Percentiles rank a stretch among this genome's conserved stretches.
Conservation (phyloP, 2,797 vertebrate genomes). For the Malurus splendens region DNA sequence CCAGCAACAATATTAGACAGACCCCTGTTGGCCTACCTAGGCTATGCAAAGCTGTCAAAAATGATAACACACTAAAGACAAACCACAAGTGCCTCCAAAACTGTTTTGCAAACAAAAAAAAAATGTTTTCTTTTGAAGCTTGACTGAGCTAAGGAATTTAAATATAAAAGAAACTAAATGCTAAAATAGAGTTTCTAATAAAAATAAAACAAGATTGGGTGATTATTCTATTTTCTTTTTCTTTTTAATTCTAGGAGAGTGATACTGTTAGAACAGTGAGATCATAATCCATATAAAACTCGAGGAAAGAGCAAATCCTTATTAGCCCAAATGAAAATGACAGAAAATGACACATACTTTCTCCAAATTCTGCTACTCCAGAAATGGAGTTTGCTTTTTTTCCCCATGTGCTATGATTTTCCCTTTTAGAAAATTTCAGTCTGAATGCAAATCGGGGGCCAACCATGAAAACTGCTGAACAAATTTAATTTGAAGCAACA, state of each 20-base stretch:
- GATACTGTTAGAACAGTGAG: slow-evolving; percentile 5
- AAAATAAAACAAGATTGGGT: slow-evolving; percentile 29
- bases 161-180: slow-evolving; percentile 64
- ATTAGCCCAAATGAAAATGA: slow-evolving; percentile 34
- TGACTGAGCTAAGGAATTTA: slow-evolving; percentile 65
- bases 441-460: slow-evolving; percentile 8
- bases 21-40: slow-evolving; percentile 79
- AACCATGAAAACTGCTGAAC: slow-evolving; percentile 23
- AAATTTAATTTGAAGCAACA: slow-evolving; percentile 27
- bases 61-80: slow-evolving; percentile 73
- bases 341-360: not conserved
- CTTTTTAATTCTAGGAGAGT: slow-evolving; percentile 26
- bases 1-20: slow-evolving; percentile 81
- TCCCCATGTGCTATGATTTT: not conserved
- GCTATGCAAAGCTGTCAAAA: slow-evolving; percentile 80
- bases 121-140: slow-evolving; percentile 68
- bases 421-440: slow-evolving; percentile 10
- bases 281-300: slow-evolving; percentile 26
- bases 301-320: slow-evolving; percentile 18
- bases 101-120: slow-evolving; percentile 67
- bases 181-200: slow-evolving; percentile 61
- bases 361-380: slow-evolving; percentile 3
- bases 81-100: slow-evolving; percentile 71
- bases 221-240: slow-evolving; percentile 25
- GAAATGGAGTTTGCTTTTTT: slow-evolving; percentile 1